A percentile compares a stretch with the other conserved stretches of the same genome.
Conservation (phyloP, 2,888 invertebrate species). For the Drosophila kuntzei region DNA sequence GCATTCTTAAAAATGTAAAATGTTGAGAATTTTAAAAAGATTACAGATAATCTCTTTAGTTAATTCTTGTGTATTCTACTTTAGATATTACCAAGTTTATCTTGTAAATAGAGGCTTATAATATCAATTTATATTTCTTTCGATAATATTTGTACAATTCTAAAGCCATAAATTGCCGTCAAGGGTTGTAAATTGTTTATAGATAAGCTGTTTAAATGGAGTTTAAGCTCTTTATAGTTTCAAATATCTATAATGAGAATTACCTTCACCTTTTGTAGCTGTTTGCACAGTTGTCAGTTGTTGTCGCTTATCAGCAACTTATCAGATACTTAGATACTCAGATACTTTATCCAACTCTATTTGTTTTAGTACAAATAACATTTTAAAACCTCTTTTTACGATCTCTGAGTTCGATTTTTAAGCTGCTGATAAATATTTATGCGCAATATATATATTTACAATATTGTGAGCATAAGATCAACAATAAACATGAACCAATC, state of each 20-base stretch:
- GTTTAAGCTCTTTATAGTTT: neutral
- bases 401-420: neutral
- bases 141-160: neutral
- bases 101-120: neutral
- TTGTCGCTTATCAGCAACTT: neutral
- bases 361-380: slow-evolving; percentile 2
- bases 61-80: neutral
- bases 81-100: neutral
- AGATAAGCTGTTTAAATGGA: slow-evolving; percentile 1
- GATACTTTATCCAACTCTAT: neutral
- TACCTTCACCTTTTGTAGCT: slow-evolving; percentile 4
- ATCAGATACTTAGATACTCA: neutral
- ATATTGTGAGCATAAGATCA: slow-evolving; percentile 24
- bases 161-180: neutral
- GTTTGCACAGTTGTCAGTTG: slow-evolving; percentile 5
- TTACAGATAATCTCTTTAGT: too few relatives aligned
- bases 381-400: neutral
- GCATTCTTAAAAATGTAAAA: too few relatives aligned
- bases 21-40: too few relatives aligned
- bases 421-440: slow-evolving; percentile 26
- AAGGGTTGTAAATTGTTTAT: neutral
- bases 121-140: neutral
- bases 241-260: neutral
- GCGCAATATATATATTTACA: slow-evolving; percentile 37
- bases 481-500: slow-evolving; percentile 25